phyloP scores from a whole-genome alignment of 2,113 vertebrate species.

The Tauraco erythrolophus region DNA sequence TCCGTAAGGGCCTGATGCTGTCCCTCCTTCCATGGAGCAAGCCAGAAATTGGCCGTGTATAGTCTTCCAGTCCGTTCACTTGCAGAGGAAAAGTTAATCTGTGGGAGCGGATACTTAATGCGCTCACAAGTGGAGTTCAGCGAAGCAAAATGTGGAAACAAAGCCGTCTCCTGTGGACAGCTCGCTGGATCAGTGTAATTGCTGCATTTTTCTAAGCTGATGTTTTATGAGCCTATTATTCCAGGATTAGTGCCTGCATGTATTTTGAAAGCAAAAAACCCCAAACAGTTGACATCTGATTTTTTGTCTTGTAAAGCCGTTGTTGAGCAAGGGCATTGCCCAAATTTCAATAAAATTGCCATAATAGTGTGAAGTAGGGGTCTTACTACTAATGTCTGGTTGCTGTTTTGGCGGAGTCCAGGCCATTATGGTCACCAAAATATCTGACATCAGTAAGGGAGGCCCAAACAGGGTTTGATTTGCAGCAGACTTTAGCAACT shows the following conservation, averaged over 20 bases:
- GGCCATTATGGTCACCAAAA: background rate
- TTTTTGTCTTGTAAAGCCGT: background rate
- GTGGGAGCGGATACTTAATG: background rate
- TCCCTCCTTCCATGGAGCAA: background rate
- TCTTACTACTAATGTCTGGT: background rate
- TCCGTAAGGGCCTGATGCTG: rapidly evolving
- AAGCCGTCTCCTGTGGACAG: background rate
- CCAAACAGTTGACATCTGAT: background rate
- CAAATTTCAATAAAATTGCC: background rate
- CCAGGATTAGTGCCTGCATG: constrained; percentile 10
- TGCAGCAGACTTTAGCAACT: constrained; percentile 22
- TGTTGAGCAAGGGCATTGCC: background rate
- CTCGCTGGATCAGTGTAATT: background rate
- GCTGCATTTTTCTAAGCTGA: constrained; percentile 25
- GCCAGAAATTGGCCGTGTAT: background rate
- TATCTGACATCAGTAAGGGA: background rate
- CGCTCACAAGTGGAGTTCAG: background rate
- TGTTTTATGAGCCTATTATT: constrained; percentile 39
- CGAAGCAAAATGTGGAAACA: background rate
- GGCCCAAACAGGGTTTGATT: background rate
- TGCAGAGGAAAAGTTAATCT: background rate
- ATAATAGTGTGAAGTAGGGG: background rate
- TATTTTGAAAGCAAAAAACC: background rate
- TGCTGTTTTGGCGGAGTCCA: background rate
- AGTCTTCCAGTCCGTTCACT: background rate